phyloP scores from a whole-genome alignment of 2,113 vertebrate genomes.

The Artemisiospiza belli region DNA sequence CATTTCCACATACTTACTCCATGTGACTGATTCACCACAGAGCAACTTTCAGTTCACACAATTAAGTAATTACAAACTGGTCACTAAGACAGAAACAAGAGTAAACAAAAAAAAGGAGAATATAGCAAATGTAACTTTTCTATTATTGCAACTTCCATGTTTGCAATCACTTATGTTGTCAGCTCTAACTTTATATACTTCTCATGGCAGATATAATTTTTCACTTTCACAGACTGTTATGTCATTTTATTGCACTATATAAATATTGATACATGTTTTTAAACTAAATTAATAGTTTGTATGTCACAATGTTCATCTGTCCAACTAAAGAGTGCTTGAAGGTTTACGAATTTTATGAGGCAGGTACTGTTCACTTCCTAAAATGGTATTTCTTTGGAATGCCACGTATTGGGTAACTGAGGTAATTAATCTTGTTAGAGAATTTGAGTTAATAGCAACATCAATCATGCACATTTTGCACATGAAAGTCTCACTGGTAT shows the following conservation, averaged over 20 bases:
- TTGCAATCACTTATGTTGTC: neutral
- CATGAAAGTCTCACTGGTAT: neutral
- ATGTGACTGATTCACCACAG: neutral
- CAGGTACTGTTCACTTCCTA: neutral
- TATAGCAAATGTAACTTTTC: neutral
- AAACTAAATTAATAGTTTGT: neutral
- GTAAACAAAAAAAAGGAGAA: neutral
- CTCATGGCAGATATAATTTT: neutral
- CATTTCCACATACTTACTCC: neutral
- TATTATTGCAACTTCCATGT: neutral
- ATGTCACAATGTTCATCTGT: neutral
- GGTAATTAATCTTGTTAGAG: neutral
- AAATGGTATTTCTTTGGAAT: slow-evolving; percentile 7
- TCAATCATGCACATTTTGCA: neutral
- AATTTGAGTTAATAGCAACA: neutral
- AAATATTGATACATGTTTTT: neutral
- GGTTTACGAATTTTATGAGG: neutral
- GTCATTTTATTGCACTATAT: neutral
- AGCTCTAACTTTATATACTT: neutral
- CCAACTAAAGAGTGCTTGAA: neutral
- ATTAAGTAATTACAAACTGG: neutral
- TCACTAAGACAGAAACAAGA: neutral
- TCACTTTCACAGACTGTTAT: neutral
- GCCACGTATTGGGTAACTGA: neutral
- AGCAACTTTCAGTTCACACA: neutral